Conservation (phyloP, 2,888 invertebrate genomes). For the Andrena chrysosceles region DNA sequence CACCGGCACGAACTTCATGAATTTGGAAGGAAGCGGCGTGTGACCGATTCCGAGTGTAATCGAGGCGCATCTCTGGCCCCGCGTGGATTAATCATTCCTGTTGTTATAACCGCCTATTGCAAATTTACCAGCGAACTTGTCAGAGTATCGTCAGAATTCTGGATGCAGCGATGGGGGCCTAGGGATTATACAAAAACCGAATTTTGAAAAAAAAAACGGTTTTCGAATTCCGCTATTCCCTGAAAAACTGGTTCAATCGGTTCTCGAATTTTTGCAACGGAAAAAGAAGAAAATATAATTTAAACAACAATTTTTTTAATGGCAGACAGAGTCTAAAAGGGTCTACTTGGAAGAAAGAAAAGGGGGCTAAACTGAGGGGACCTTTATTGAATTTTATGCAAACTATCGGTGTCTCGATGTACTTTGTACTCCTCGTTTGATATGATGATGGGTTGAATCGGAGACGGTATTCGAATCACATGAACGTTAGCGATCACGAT, state of each 20-base stretch:
- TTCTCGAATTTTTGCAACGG: too few species aligned
- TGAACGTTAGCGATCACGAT: background rate
- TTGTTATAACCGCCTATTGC: slow-evolving; percentile 1
- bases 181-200: too few species aligned
- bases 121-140: background rate
- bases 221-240: too few species aligned
- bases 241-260: too few species aligned
- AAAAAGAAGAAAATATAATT: too few species aligned
- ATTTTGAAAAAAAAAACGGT: too few species aligned
- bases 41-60: slow-evolving; percentile 52
- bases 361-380: background rate
- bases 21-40: slow-evolving; percentile 66
- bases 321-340: too few species aligned
- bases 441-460: background rate
- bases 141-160: background rate
- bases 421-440: background rate
- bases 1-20: slow-evolving; percentile 68
- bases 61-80: slow-evolving; percentile 20
- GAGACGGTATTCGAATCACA: background rate
- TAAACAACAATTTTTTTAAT: too few species aligned
- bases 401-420: background rate
- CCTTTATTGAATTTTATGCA: background rate
- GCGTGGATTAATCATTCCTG: slow-evolving; percentile 51
- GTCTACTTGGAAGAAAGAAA: background rate
- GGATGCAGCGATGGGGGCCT: background rate